These are phyloP conservation scores for Bungarus multicinctus DNA, from an alignment of 2,113 vertebrate genomes.

Conservation along the genomic window DNA sequence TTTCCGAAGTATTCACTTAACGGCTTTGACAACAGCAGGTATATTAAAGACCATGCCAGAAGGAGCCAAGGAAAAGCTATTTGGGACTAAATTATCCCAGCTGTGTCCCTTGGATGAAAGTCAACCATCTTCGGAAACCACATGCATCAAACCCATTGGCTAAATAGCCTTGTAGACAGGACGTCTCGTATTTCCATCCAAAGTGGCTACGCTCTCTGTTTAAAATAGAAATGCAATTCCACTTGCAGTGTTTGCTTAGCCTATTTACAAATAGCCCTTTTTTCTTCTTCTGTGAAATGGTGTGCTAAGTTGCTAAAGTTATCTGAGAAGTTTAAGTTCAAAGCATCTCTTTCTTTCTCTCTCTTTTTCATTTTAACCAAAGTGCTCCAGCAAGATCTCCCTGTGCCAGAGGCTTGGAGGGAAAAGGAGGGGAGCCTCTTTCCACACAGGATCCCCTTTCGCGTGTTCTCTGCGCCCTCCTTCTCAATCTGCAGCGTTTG, in stretches of 20 bases:
- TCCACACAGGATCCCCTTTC: background rate
- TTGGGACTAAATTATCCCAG: conserved; percentile 77
- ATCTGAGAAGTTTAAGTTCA: conserved; percentile 48
- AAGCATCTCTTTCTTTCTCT: conserved; percentile 7
- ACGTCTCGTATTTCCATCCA: conserved; percentile 76
- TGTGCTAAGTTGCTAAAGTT: conserved; percentile 50
- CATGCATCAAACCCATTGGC: conserved; percentile 74
- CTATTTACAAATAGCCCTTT: conserved; percentile 64
- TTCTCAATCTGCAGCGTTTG: background rate
- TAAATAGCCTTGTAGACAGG: conserved; percentile 70
- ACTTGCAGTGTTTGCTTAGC: conserved; percentile 60
- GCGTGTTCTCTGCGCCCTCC: background rate
- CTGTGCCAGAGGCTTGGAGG: background rate
- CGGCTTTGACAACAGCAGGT: conserved; percentile 64
- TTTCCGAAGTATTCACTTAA: conserved; percentile 57
- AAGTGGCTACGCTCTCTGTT: conserved; percentile 63
- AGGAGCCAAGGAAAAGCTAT: conserved; percentile 67
- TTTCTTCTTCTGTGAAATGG: conserved; percentile 49
- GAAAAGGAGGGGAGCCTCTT: background rate
- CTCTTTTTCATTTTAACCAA: background rate
- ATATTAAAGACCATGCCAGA: conserved; percentile 67
- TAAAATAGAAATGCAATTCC: conserved; percentile 66
- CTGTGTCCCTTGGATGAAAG: conserved; percentile 73
- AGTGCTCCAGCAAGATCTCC: background rate
- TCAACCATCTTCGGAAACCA: conserved; percentile 71